Evolutionary conservation across 2,888 invertebrate species (phyloP).

Genomic region (Troilus luridus): DNA sequence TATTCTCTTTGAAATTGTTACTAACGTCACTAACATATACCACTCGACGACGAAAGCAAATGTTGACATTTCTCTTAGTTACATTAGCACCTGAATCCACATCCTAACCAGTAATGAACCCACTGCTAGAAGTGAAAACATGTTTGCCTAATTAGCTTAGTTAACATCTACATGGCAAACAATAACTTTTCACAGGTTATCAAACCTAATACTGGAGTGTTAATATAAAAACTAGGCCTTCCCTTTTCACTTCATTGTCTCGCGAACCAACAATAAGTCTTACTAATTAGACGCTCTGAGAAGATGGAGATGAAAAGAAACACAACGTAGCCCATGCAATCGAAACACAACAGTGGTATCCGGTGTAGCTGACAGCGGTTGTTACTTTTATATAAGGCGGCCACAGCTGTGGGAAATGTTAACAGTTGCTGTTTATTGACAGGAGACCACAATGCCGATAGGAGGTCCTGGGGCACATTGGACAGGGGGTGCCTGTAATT

Average conservation of each 20-base stretch:
- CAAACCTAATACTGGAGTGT: background rate
- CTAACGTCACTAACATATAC: background rate
- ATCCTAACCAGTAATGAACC: background rate
- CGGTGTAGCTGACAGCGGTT: conserved; percentile 4
- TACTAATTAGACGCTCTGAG: conserved; percentile 22
- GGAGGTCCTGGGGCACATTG: conserved; percentile 1
- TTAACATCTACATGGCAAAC: conserved; percentile 13
- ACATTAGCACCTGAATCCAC: background rate
- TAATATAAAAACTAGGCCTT: conserved; percentile 31
- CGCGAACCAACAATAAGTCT: background rate
- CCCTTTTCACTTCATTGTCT: conserved; percentile 24
- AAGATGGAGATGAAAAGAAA: background rate
- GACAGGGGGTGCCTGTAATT: background rate
- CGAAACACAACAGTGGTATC: background rate
- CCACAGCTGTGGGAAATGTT: conserved; percentile 42
- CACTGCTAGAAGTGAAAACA: conserved; percentile 33
- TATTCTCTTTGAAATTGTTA: background rate
- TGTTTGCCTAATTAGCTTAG: conserved; percentile 31
- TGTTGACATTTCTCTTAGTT: background rate
- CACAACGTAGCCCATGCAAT: background rate
- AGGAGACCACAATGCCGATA: conserved; percentile 24
- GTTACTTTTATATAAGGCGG: background rate
- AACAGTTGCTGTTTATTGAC: conserved; percentile 45
- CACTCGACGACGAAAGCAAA: background rate
- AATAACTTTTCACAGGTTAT: conserved; percentile 24